These are phyloP conservation scores for Ascaphus truei DNA, from an alignment of 2,113 vertebrate species.

Conservation along the genomic window DNA sequence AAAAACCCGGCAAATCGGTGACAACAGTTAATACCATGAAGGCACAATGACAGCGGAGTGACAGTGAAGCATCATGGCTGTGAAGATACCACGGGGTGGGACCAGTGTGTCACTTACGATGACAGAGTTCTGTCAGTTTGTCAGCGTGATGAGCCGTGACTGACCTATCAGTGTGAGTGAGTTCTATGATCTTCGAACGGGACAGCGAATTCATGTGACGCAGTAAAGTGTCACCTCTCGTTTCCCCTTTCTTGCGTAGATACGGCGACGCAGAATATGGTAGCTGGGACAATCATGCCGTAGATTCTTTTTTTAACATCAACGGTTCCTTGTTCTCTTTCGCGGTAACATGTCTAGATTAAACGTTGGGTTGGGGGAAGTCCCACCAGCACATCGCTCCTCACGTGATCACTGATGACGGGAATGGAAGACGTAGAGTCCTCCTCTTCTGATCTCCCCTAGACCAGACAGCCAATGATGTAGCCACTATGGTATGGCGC, in stretches of 20 bases:
- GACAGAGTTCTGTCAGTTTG: neutral
- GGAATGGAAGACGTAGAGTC: too few relatives aligned
- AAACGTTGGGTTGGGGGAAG: too few relatives aligned
- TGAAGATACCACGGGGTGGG: neutral
- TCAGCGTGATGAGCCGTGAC: conserved; percentile 6
- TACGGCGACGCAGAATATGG: neutral
- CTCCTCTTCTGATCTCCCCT: too few relatives aligned
- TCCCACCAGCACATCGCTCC: too few relatives aligned
- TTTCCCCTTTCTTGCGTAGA: neutral
- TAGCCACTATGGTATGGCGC: too few relatives aligned
- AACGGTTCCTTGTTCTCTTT: too few relatives aligned
- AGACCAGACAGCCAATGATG: too few relatives aligned
- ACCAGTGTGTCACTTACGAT: neutral
- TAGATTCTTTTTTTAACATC: too few relatives aligned
- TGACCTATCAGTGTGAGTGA: conserved; percentile 12
- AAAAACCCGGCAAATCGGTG: too few relatives aligned
- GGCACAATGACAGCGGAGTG: neutral
- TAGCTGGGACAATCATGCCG: neutral
- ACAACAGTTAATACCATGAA: neutral
- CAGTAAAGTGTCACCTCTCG: neutral
- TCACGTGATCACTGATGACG: too few relatives aligned
- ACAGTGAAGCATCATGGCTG: neutral
- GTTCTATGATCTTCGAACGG: neutral
- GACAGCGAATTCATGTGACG: neutral
- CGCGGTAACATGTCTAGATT: too few relatives aligned